phyloP scores from a whole-genome alignment of 2,888 invertebrate genomes.

The Malachius bipustulatus region DNA sequence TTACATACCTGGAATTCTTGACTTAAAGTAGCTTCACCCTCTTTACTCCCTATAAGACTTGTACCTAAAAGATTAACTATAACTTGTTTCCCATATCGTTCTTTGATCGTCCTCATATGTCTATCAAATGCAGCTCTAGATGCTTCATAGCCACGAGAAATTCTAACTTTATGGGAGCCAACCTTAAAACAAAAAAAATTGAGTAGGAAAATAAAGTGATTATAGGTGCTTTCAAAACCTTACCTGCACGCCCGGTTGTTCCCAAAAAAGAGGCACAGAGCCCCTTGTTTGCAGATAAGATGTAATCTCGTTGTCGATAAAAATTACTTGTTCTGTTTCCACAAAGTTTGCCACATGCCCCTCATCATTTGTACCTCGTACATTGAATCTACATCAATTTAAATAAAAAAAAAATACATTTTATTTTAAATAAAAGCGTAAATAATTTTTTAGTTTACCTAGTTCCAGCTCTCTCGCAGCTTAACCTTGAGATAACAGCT shows the following conservation, averaged over 20 bases:
- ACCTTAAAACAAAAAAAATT: slow-evolving; percentile 43
- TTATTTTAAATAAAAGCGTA: neutral
- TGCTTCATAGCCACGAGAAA: slow-evolving; percentile 91
- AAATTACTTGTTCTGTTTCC: slow-evolving; percentile 97
- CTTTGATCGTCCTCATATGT: slow-evolving; percentile 74
- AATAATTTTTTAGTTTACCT: slow-evolving; percentile 35
- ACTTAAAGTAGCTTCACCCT: slow-evolving; percentile 92
- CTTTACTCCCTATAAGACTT: slow-evolving; percentile 84
- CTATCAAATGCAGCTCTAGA: slow-evolving; percentile 88
- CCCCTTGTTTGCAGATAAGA: slow-evolving; percentile 90
- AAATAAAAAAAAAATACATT: slow-evolving; percentile 8
- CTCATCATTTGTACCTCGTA: slow-evolving; percentile 97
- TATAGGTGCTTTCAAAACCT: slow-evolving; percentile 8
- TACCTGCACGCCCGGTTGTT: slow-evolving; percentile 92
- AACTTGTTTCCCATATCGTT: slow-evolving; percentile 82
- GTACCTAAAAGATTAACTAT: slow-evolving; percentile 89
- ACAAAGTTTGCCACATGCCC: slow-evolving; percentile 99
- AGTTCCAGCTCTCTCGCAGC: slow-evolving; percentile 96
- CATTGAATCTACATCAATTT: slow-evolving; percentile 63
- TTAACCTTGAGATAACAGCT: slow-evolving; percentile 89
- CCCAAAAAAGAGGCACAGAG: slow-evolving; percentile 97
- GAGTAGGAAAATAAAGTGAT: too few relatives aligned
- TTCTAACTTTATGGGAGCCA: slow-evolving; percentile 95
- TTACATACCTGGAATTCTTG: slow-evolving; percentile 85
- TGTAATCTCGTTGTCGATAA: slow-evolving; percentile 78